Base-by-base conservation (phyloP, 2,888 invertebrate species). In the Eupithecia subfuscata region DNA sequence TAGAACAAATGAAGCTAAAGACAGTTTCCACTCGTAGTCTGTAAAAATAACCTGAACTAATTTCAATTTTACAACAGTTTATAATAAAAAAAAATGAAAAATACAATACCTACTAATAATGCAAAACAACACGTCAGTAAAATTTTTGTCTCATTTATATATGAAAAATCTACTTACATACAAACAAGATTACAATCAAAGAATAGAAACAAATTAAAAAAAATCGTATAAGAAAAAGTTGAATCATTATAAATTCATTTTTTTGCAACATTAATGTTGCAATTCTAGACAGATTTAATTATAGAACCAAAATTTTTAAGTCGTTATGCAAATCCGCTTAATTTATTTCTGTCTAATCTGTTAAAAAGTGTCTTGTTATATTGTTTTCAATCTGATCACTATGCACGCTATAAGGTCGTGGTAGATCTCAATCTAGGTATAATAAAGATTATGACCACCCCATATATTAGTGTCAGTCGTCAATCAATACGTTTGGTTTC, bases 291-390 rank as follows among this genome's bases (percentile, higher is more conserved):
- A 80, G 75, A 78, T 80, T 81, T 79, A 83, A 83, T 82, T 75
- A 81, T 81, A 79, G 74, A 80, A 79, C 79, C 76, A 81, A 82
- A 30, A 82, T 80, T 81, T 81, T 82, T 75, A 80, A 80, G 80
- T 80, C 73, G 79, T 82, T 82, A 83, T 84, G 84, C 78, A 80
- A 84, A 84, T 84, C 81, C 78, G 67, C 79, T 78, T 81, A 34
- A 87, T 85, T 87, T 85, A 85, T 85, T 78, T 82, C 77, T 79
- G 77, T 79, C 80, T 76, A 79, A 82, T 81, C 75, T 72, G 77
- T 75, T 78, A 74, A 77, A 64, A 64, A 34, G 16, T 64, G 34
- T 30, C 64, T 34, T 34, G 18, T 64, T 64, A 34, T 64, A 64
- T 64, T 60, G 60, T 60, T 60, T 60, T 60, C 0, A 60, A 14